A percentile compares a stretch with the other conserved stretches of the same genome.
Evolutionary conservation across 2,888 invertebrate species (phyloP).

Genomic region (Ceraclea dissimilis): DNA sequence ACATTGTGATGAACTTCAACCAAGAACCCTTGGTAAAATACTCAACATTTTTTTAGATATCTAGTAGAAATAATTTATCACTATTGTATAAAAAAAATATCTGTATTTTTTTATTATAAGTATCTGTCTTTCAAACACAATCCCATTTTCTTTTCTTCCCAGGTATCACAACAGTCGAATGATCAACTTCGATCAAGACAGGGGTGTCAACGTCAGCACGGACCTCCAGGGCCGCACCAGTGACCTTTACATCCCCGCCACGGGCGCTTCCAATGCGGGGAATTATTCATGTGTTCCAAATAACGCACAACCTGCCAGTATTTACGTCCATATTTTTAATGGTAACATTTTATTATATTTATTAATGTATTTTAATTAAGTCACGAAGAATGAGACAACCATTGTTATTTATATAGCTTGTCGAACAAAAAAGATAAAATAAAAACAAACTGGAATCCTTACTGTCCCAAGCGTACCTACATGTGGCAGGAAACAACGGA

Average conservation of each 20-base stretch:
- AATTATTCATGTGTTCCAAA: constrained; percentile 87
- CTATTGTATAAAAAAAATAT: too few species aligned
- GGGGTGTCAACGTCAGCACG: constrained; percentile 80
- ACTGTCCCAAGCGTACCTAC: too few species aligned
- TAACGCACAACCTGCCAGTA: constrained; percentile 80
- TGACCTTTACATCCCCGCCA: constrained; percentile 51
- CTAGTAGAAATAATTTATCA: too few species aligned
- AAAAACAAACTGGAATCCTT: too few species aligned
- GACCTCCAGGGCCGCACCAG: constrained; percentile 65
- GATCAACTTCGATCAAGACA: constrained; percentile 85
- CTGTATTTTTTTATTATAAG: too few species aligned
- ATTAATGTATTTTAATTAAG: too few species aligned
- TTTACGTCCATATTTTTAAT: constrained; percentile 84
- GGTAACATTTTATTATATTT: constrained; percentile 50
- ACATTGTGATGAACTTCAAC: too few species aligned
- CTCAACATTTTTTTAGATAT: too few species aligned
- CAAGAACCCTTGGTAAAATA: too few species aligned
- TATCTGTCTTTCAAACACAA: too few species aligned
- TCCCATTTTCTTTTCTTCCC: constrained; percentile 17
- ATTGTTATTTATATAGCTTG: constrained; percentile 1
- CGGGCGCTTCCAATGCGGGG: constrained; percentile 68
- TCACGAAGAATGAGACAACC: not conserved
- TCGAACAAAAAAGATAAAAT: too few species aligned
- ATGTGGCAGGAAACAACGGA: too few species aligned
- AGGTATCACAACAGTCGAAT: constrained; percentile 84